Conservation (phyloP, 2,888 invertebrate genomes). For the Drosophila emarginata region DNA sequence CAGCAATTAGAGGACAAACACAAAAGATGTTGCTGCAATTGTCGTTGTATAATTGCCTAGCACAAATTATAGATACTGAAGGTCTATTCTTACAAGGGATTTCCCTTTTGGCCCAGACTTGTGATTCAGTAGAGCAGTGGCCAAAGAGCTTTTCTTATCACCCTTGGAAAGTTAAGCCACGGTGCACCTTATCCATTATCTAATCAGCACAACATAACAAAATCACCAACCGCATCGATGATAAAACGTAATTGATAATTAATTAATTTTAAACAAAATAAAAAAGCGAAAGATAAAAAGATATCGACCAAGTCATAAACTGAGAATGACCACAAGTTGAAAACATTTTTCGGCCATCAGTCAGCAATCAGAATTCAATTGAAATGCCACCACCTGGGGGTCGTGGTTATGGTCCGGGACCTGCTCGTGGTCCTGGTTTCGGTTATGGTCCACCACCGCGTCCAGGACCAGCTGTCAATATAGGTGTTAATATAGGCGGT, state of each 20-base stretch:
- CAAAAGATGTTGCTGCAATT: slow-evolving; percentile 27
- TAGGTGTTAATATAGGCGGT: slow-evolving; percentile 63
- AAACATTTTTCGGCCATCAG: background rate
- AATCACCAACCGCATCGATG: slow-evolving; percentile 49
- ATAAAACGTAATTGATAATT: slow-evolving; percentile 62
- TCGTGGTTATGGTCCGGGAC: slow-evolving; percentile 43
- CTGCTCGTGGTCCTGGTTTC: slow-evolving; percentile 31
- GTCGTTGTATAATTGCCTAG: slow-evolving; percentile 36
- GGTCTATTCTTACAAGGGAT: slow-evolving; percentile 8
- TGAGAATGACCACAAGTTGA: background rate
- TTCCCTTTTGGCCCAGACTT: slow-evolving; percentile 5
- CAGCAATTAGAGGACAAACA: background rate
- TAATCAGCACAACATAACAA: slow-evolving; percentile 40
- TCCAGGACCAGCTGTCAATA: slow-evolving; percentile 58
- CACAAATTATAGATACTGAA: too few species aligned
- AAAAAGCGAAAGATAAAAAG: background rate
- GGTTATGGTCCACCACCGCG: slow-evolving; percentile 49
- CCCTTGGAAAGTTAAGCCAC: slow-evolving; percentile 39
- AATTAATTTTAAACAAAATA: slow-evolving; percentile 43
- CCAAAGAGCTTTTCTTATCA: slow-evolving; percentile 11
- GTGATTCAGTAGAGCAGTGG: slow-evolving; percentile 1
- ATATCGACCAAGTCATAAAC: background rate
- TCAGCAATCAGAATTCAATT: slow-evolving; percentile 22
- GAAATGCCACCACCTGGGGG: slow-evolving; percentile 58
- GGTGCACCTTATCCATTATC: slow-evolving; percentile 34